Evolutionary conservation across 2,113 vertebrate species (phyloP).

Genomic region (Perca fluviatilis): DNA sequence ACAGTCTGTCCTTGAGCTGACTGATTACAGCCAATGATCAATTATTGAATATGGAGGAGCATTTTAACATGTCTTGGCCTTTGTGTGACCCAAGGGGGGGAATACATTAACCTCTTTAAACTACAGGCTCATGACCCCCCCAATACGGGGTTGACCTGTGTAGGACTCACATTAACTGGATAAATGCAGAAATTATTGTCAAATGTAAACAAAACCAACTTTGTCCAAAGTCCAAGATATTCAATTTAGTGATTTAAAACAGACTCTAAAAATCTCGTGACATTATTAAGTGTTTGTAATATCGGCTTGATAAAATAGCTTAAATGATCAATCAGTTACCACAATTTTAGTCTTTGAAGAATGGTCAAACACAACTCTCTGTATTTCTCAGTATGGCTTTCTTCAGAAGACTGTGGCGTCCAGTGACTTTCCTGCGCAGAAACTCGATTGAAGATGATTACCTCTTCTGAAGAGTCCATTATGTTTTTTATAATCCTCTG

Average conservation of each 20-base stretch:
- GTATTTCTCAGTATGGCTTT: too few relatives aligned
- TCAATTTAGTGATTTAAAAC: background rate
- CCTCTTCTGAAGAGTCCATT: too few relatives aligned
- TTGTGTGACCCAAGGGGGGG: conserved; percentile 7
- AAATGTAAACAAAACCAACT: background rate
- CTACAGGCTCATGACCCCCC: background rate
- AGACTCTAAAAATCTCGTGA: background rate
- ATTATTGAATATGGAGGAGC: conserved; percentile 53
- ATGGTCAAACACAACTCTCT: too few relatives aligned
- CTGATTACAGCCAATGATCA: conserved; percentile 43
- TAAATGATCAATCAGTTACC: background rate
- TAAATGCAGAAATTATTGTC: background rate
- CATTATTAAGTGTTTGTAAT: background rate
- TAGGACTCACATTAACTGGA: background rate
- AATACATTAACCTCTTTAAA: conserved; percentile 39
- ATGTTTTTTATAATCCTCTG: too few relatives aligned
- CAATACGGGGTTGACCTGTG: background rate
- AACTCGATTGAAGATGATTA: too few relatives aligned
- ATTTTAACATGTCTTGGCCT: conserved; percentile 38
- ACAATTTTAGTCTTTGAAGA: too few relatives aligned
- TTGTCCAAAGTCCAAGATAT: background rate
- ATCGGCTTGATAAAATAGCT: background rate
- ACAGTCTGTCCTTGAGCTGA: conserved; percentile 40
- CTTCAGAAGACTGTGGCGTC: too few relatives aligned
- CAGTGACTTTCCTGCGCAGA: too few relatives aligned